These are phyloP conservation scores for Garra rufa DNA, from an alignment of 2,113 vertebrate genomes.

Conservation along the genomic window DNA sequence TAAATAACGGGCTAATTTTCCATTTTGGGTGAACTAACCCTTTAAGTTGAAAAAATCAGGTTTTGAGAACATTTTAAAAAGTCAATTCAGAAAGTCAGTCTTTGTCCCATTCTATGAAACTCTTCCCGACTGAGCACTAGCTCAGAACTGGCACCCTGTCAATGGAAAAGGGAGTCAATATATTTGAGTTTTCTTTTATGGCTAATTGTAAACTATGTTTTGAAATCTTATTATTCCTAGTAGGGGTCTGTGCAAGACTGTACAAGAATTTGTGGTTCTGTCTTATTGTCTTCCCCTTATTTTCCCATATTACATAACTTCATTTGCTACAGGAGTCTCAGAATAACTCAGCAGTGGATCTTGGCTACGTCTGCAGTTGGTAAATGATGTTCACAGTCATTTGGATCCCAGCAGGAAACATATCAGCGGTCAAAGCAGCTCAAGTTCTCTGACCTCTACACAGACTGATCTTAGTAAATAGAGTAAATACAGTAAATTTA, in stretches of 20 bases:
- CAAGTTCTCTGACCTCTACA: slow-evolving; percentile 24
- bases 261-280: background rate
- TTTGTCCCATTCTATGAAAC: background rate
- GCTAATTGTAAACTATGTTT: background rate
- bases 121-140: background rate
- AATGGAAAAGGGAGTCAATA: background rate
- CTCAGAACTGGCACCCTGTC: background rate
- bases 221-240: background rate
- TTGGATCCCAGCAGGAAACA: background rate
- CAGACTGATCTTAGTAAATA: slow-evolving; percentile 32
- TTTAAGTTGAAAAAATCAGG: background rate
- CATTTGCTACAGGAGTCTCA: background rate
- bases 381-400: slow-evolving; percentile 10
- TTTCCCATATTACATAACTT: slow-evolving; percentile 3
- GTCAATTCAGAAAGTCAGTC: background rate
- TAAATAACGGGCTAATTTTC: too few species aligned
- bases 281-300: background rate
- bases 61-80: background rate
- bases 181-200: background rate
- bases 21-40: too few species aligned
- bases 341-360: background rate
- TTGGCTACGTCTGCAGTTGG: background rate
- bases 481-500: slow-evolving; percentile 18
- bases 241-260: background rate
- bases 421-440: background rate